Evolutionary conservation across 2,888 invertebrate genomes (phyloP).

Genomic region (Tubulanus polymorphus): DNA sequence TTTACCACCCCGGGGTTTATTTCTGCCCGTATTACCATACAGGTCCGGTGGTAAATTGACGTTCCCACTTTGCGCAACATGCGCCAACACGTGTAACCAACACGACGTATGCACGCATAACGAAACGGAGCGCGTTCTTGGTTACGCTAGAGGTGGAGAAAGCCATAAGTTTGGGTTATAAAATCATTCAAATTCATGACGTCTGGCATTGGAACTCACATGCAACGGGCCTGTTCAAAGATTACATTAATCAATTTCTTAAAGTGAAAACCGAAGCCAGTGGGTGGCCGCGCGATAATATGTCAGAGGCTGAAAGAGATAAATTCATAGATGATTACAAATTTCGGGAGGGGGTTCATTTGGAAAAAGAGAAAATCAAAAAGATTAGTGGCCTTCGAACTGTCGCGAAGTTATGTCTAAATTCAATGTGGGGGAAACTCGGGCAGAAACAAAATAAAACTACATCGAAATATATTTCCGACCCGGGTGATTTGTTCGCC

Average conservation of each 20-base stretch:
- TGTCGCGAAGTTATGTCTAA: too few relatives aligned
- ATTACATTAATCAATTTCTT: constrained; percentile 7
- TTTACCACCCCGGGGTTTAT: constrained; percentile 24
- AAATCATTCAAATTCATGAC: constrained; percentile 30
- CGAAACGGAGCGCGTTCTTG: constrained; percentile 33
- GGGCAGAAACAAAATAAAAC: too few relatives aligned
- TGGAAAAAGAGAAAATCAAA: too few relatives aligned
- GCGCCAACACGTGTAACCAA: constrained; percentile 37
- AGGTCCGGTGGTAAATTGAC: constrained; percentile 29
- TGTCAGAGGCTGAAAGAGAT: too few relatives aligned
- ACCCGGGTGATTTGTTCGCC: too few relatives aligned
- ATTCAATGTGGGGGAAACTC: too few relatives aligned
- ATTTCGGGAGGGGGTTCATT: too few relatives aligned
- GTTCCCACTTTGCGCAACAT: constrained; percentile 39
- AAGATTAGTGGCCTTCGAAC: too few relatives aligned
- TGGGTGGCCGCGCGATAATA: too few relatives aligned
- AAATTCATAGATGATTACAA: too few relatives aligned
- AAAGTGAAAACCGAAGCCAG: constrained; percentile 20
- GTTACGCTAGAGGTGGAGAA: constrained; percentile 34
- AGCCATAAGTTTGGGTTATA: constrained; percentile 34
- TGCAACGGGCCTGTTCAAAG: constrained; percentile 17
- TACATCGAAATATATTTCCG: too few relatives aligned
- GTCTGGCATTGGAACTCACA: constrained; percentile 31
- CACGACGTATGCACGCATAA: too few relatives aligned
- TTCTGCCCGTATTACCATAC: constrained; percentile 27